These are phyloP conservation scores for Lycophotia porphyrea DNA, from an alignment of 2,888 invertebrate species.

Conservation along the genomic window DNA sequence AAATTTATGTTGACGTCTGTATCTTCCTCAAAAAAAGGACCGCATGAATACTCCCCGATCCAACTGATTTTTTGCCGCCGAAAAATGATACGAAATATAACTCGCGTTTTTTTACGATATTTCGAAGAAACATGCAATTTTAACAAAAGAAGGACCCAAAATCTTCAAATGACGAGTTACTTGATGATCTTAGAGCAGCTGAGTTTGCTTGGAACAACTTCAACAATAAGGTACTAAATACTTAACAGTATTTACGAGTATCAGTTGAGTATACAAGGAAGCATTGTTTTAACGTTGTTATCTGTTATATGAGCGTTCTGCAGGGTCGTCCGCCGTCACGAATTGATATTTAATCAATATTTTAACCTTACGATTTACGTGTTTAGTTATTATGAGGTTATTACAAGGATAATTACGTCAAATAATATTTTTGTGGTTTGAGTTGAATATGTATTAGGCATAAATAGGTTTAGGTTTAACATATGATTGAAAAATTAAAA, in stretches of 20 bases:
- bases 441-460: neutral
- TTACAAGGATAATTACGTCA: slow-evolving; percentile 38
- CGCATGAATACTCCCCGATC: neutral
- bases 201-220: slow-evolving; percentile 39
- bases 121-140: neutral
- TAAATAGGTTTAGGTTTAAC: neutral
- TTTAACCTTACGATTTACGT: slow-evolving; percentile 42
- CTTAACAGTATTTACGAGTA: slow-evolving; percentile 50
- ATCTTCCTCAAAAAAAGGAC: neutral
- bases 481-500: too few species aligned
- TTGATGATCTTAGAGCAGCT: neutral
- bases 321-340: slow-evolving; percentile 65
- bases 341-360: slow-evolving; percentile 58
- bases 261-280: slow-evolving; percentile 65
- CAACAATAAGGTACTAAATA: slow-evolving; percentile 54
- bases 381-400: slow-evolving; percentile 19
- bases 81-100: neutral
- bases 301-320: slow-evolving; percentile 53
- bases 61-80: neutral
- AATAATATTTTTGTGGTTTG: slow-evolving; percentile 19
- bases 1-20: too few species aligned
- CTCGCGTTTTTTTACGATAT: neutral
- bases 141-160: neutral
- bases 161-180: neutral
- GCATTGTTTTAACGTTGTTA: slow-evolving; percentile 66